phyloP scores from a whole-genome alignment of 2,797 vertebrate genomes.

The Rhinogobio ventralis region DNA sequence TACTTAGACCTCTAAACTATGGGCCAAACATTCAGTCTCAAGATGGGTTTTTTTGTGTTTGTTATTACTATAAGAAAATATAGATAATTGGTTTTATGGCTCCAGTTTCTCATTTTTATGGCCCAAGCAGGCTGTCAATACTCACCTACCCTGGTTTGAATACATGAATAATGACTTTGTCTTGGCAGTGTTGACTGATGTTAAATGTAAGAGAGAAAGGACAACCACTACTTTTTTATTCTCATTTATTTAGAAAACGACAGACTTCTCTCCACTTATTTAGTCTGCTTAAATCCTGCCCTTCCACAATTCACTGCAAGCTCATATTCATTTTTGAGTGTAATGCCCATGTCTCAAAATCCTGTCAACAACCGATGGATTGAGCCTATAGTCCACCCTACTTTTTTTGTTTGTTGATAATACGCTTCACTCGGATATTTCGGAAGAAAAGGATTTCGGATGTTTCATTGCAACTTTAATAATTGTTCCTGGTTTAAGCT shows the following conservation, averaged over 20 bases:
- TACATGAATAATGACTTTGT: not conserved
- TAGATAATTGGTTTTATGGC: not conserved
- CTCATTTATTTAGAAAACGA: not conserved
- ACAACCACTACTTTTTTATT: not conserved
- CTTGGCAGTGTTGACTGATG: not conserved
- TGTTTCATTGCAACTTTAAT: not conserved
- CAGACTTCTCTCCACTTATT: not conserved
- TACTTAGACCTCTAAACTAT: constrained; percentile 9
- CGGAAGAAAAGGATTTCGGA: not conserved
- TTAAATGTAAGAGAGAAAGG: not conserved
- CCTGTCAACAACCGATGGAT: not conserved
- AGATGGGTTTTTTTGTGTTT: not conserved
- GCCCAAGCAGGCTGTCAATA: not conserved
- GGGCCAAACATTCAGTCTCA: not conserved
- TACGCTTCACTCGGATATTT: not conserved
- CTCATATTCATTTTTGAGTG: not conserved
- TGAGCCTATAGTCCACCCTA: not conserved
- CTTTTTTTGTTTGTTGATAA: not conserved
- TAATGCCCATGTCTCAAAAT: not conserved
- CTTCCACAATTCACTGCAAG: not conserved
- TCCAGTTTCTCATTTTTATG: not conserved
- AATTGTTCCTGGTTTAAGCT: not conserved
- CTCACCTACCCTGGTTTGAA: no score
- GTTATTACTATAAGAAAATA: not conserved
- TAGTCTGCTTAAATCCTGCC: not conserved